Evolutionary conservation across 2,113 vertebrate species (phyloP).

Genomic region (Ifrita kowaldi): DNA sequence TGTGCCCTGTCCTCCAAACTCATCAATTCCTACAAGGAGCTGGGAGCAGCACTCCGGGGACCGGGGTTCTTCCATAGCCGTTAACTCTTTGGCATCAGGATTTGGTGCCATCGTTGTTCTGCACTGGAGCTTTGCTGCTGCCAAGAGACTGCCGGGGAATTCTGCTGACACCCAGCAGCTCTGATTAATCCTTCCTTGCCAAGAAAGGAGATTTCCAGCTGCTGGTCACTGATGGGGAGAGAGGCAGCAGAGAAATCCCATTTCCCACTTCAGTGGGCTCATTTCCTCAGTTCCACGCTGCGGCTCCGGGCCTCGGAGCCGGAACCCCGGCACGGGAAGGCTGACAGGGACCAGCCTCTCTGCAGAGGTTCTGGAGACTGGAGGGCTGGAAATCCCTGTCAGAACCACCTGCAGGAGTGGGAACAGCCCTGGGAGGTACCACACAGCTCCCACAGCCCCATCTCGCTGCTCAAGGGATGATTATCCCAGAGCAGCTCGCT

Average conservation of each 20-base stretch:
- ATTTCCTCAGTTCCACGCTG: background rate
- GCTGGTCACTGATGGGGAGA: background rate
- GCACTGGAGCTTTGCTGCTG: background rate
- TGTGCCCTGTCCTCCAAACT: background rate
- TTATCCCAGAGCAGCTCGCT: background rate
- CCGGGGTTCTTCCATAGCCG: background rate
- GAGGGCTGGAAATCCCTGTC: background rate
- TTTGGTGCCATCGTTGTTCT: background rate
- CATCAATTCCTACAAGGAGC: background rate
- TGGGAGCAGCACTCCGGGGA: background rate
- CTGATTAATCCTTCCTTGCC: background rate
- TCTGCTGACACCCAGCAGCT: background rate
- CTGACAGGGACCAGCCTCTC: background rate
- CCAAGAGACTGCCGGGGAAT: background rate
- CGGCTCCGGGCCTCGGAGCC: rapidly evolving
- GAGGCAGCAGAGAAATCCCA: background rate
- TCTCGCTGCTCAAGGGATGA: background rate
- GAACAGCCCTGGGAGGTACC: background rate
- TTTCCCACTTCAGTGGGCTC: background rate
- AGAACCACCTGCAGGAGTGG: background rate
- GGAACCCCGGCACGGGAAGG: rapidly evolving
- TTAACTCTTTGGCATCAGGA: background rate
- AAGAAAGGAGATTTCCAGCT: background rate
- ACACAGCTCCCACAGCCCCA: background rate
- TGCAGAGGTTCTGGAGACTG: background rate